A percentile compares a stretch with the other conserved stretches of the same genome.
Evolutionary conservation across 2,113 vertebrate species (phyloP).

Genomic region (Acrocephalus kingi): DNA sequence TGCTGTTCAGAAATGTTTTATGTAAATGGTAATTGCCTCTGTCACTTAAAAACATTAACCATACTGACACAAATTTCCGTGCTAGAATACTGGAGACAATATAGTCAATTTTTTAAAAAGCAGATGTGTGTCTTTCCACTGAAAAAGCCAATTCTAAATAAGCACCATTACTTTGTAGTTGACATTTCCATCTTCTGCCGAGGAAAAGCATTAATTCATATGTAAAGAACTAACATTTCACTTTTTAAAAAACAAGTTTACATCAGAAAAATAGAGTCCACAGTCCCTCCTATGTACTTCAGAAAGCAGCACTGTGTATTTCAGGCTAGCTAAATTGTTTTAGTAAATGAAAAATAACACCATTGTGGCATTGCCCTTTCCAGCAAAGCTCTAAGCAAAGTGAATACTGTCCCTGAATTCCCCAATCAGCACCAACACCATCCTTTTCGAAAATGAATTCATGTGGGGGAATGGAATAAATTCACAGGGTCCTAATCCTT

Average conservation of each 20-base stretch:
- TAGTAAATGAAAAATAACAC: neutral
- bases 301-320: neutral
- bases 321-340: neutral
- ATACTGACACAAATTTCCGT: neutral
- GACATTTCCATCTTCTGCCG: neutral
- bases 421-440: neutral
- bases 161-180: neutral
- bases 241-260: neutral
- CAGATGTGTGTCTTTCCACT: neutral
- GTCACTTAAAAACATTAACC: conserved; percentile 4
- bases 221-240: neutral
- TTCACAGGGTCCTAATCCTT: neutral
- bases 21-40: neutral
- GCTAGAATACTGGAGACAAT: neutral
- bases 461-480: neutral
- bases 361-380: neutral
- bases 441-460: neutral
- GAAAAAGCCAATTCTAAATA: neutral
- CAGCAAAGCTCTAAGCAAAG: neutral
- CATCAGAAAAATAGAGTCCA: neutral
- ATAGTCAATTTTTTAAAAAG: neutral
- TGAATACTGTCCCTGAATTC: neutral
- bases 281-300: neutral
- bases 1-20: neutral
- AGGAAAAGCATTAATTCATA: neutral